Conservation (phyloP, 2,797 vertebrate species). For the Sebastes iracundus region DNA sequence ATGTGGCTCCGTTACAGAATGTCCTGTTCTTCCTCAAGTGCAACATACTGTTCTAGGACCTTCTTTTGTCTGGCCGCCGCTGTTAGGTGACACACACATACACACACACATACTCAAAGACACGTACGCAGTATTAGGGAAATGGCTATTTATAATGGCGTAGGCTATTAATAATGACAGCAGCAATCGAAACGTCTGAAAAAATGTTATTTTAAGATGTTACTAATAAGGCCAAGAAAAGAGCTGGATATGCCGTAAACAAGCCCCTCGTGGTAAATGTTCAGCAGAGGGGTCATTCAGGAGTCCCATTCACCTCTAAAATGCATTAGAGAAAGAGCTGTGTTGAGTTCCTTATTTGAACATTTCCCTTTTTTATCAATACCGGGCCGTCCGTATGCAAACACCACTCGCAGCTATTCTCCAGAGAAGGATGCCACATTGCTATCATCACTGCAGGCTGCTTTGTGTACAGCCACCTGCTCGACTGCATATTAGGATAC, state of each 20-base stretch:
- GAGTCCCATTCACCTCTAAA: constrained; percentile 11
- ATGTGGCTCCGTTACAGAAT: constrained; percentile 34
- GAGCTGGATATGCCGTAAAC: neutral
- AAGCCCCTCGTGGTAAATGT: neutral
- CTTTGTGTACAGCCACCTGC: constrained; percentile 22
- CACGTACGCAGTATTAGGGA: neutral
- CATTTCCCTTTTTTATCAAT: constrained; percentile 3
- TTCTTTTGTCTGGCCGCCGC: constrained; percentile 17
- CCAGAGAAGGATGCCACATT: neutral
- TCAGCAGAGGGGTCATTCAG: neutral
- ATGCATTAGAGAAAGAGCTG: neutral
- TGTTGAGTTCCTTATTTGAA: constrained; percentile 17
- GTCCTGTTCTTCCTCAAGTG: constrained; percentile 62
- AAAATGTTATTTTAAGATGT: constrained; percentile 8
- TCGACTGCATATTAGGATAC: neutral
- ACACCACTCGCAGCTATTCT: neutral
- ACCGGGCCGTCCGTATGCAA: constrained; percentile 1
- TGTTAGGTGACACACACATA: constrained; percentile 12
- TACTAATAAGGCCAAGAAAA: neutral
- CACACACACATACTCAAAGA: neutral
- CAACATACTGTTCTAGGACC: constrained; percentile 44
- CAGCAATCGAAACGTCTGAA: neutral
- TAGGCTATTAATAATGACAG: neutral
- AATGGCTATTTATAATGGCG: constrained; percentile 3
- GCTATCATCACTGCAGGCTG: neutral